These are phyloP conservation scores for Pardalotus punctatus DNA, from an alignment of 2,113 vertebrate genomes.

Conservation along the genomic window DNA sequence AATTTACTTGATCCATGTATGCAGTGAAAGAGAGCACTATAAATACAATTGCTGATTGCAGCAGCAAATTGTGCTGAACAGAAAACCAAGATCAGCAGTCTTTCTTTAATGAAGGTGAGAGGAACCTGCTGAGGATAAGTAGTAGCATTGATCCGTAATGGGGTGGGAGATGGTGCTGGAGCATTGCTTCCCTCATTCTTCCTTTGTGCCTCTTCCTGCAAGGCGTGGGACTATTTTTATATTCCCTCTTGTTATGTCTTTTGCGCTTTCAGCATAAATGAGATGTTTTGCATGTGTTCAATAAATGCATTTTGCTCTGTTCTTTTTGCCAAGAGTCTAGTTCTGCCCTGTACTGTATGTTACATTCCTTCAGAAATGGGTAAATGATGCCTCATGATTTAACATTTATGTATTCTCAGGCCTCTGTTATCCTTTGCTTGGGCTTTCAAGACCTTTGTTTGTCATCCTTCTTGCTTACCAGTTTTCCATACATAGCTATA, in stretches of 20 bases:
- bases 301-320: neutral
- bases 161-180: neutral
- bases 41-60: neutral
- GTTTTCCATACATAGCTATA: neutral
- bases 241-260: neutral
- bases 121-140: neutral
- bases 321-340: neutral
- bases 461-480: neutral
- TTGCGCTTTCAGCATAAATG: fast-evolving
- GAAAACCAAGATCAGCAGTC: neutral
- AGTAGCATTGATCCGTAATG: neutral
- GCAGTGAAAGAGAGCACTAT: neutral
- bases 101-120: neutral
- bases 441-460: neutral
- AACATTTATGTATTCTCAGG: neutral
- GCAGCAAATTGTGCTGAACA: neutral
- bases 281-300: neutral
- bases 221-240: neutral
- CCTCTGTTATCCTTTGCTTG: neutral
- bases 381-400: neutral
- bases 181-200: neutral
- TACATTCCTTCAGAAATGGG: neutral
- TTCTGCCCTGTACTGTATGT: neutral
- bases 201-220: neutral
- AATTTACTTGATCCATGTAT: neutral